phyloP scores from a whole-genome alignment of 1,140 invertebrate genomes.

The Batillaria attramentaria region DNA sequence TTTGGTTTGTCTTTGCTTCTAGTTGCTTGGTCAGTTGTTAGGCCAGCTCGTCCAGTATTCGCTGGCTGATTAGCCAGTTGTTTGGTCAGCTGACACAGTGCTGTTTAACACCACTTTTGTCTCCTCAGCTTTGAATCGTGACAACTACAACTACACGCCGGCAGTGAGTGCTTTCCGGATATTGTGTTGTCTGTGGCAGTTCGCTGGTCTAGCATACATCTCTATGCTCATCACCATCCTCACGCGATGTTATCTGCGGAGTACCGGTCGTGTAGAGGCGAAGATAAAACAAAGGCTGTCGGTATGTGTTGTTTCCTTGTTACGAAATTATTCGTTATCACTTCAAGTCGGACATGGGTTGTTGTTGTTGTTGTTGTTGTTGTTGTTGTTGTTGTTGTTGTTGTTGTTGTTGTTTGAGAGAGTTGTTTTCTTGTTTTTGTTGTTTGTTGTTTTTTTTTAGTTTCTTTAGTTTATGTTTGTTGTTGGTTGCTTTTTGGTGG shows the following conservation, averaged over 20 bases:
- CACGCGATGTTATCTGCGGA: conserved; percentile 6
- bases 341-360: too few relatives aligned
- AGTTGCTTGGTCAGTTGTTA: background rate
- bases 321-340: too few relatives aligned
- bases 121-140: background rate
- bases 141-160: background rate
- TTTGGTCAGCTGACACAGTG: background rate
- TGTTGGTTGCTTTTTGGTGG: too few relatives aligned
- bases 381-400: too few relatives aligned
- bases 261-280: background rate
- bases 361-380: too few relatives aligned
- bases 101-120: background rate
- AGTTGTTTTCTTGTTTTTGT: too few relatives aligned
- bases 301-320: too few relatives aligned
- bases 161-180: background rate
- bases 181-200: background rate
- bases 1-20: background rate
- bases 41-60: background rate
- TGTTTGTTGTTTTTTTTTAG: too few relatives aligned
- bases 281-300: background rate
- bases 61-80: background rate
- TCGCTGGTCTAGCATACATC: conserved; percentile 22
- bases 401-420: too few relatives aligned
- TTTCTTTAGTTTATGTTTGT: too few relatives aligned
- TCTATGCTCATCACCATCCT: conserved; percentile 28